phyloP scores from a whole-genome alignment of 2,888 invertebrate genomes.

The Trichogramma evanescens region DNA sequence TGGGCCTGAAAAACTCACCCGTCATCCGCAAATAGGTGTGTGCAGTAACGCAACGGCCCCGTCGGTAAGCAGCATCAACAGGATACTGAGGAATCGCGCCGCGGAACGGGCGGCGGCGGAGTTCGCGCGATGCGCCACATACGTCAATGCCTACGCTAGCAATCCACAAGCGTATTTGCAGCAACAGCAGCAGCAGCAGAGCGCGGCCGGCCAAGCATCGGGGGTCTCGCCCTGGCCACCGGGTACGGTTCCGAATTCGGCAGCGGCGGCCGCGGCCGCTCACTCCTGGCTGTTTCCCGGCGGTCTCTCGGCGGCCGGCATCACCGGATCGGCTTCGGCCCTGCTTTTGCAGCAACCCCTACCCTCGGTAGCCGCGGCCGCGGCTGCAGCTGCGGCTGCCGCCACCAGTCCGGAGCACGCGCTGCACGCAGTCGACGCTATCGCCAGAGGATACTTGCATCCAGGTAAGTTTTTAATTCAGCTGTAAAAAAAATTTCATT shows the following conservation, averaged over 20 bases:
- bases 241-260: conserved; percentile 43
- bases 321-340: conserved; percentile 52
- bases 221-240: conserved; percentile 64
- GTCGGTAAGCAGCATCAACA: conserved; percentile 93
- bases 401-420: conserved; percentile 56
- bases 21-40: conserved; percentile 62
- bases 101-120: conserved; percentile 95
- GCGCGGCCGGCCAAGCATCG: conserved; percentile 56
- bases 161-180: conserved; percentile 67
- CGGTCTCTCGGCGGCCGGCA: conserved; percentile 33
- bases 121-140: conserved; percentile 86
- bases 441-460: conserved; percentile 42
- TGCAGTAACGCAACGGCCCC: conserved; percentile 94
- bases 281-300: conserved; percentile 38
- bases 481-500: too few species aligned
- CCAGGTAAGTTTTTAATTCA: conserved; percentile 7
- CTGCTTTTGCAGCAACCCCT: conserved; percentile 47
- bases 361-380: conserved; percentile 49
- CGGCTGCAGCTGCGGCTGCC: conserved; percentile 49
- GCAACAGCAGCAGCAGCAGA: conserved; percentile 57
- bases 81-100: conserved; percentile 90
- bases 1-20: not conserved
- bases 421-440: conserved; percentile 45
- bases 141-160: conserved; percentile 62
- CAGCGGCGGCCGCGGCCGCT: conserved; percentile 43